Evolutionary conservation across 2,888 invertebrate genomes (phyloP), one percentile per base, ranked within the genome.

Genomic region (Thyatira batis): DNA sequence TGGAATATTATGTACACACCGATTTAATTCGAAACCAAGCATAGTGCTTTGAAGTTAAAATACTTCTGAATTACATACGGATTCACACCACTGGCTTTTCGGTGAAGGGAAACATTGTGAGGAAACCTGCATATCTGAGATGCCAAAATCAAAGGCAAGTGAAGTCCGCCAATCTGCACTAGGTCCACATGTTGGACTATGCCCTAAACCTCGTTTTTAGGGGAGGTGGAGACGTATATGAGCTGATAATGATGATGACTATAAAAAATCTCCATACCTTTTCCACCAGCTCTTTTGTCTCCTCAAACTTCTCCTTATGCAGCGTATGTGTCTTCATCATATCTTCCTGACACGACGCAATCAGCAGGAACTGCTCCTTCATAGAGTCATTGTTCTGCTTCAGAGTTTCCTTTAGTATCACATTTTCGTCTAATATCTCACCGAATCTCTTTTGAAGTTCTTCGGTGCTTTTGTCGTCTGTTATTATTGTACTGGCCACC

Each of bases 281-380:
- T 55, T 93, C 92, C 45, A 95, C 93, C 46, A 94, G 80, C 11
- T 89, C 90, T 65, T 93, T 94, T 0, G 94, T 95, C 77, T 95
- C 94, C 11, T 92, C 88, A 79, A 95, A 95, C 80, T 95, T 95
- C 63, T 93, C 92, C 67, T 94, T 94, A 55, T 95, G 94, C 61
- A 92, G 74, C 46, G 92, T 85, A 57, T 95, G 94, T 0, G 94
- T 93, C 62, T 91, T 92, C 72, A 93, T 83, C 69, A 95, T 94
- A 59, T 95, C 94, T 44, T 94, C 93, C 66, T 95, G 94, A 84
- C 95, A 95, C 0, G 87, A 89, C 0, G 93, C 89, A 39, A 95
- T 90, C 49, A 93, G 88, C 28, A 93, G 84, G 63, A 94, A 94
- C 78, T 95, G 95, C 46, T 94, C 92, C 69, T 94, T 95, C 93